Evolutionary conservation across 64 coral and sea anemone species (phyloP).

Genomic region (Hydrozoanthus tunicans): DNA sequence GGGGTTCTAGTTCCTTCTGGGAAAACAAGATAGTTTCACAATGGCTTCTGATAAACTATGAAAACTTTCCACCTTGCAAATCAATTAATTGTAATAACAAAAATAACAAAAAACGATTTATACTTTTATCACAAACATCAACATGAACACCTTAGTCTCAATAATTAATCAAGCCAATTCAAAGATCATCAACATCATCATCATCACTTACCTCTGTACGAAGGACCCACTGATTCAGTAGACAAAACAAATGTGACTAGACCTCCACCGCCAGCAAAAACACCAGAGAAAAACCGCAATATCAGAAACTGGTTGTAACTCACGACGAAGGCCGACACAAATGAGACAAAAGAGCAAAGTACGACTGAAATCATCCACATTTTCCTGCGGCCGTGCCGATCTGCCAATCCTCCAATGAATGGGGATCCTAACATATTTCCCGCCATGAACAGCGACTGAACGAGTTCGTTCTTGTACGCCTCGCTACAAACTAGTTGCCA

Average conservation of each 20-base stretch:
- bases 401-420: conserved; percentile 67
- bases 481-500: conserved; percentile 70
- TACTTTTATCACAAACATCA: too few species aligned
- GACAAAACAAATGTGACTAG: conserved; percentile 70
- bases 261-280: conserved; percentile 57
- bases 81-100: too few species aligned
- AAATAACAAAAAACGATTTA: too few species aligned
- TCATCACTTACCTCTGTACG: conserved; percentile 62
- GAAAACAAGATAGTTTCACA: too few species aligned
- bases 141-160: too few species aligned
- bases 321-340: conserved; percentile 62
- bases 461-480: conserved; percentile 69
- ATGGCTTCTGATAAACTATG: too few species aligned
- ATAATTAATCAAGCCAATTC: too few species aligned
- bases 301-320: conserved; percentile 63
- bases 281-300: conserved; percentile 55
- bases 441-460: conserved; percentile 69
- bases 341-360: conserved; percentile 34
- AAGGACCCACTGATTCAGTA: conserved; percentile 73
- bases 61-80: too few species aligned
- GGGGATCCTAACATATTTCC: conserved; percentile 75
- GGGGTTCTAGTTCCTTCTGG: too few species aligned
- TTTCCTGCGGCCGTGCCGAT: conserved; percentile 68
- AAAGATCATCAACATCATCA: too few species aligned
- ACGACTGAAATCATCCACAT: conserved; percentile 56